Percentiles rank a stretch among this genome's conserved stretches.
Conservation (phyloP, 1,140 invertebrate species). For the Panagrolaimus sp. region DNA sequence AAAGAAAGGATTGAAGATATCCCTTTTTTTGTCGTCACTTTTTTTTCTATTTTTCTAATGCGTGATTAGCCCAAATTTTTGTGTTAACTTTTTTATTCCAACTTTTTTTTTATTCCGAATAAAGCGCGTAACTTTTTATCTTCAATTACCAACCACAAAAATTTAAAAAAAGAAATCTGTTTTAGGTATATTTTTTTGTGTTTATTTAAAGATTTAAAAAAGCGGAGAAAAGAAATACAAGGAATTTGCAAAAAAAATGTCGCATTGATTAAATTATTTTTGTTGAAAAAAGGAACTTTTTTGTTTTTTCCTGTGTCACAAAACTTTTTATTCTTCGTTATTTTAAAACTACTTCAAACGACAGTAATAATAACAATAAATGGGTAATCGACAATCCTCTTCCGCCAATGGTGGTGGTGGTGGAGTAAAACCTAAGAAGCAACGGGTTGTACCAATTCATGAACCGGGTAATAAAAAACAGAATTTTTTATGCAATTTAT, state of each 20-base stretch:
- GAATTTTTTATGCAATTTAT: conserved; percentile 40
- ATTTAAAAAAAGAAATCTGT: too few species aligned
- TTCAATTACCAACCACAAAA: conserved; percentile 7
- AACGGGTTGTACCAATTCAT: conserved; percentile 24
- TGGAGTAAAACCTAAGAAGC: conserved; percentile 17
- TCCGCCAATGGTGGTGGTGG: not conserved
- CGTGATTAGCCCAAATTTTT: too few species aligned
- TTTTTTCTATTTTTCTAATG: too few species aligned
- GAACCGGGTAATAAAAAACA: conserved; percentile 27
- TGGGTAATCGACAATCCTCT: conserved; percentile 8
- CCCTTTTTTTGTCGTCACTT: too few species aligned
- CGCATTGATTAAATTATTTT: not conserved
- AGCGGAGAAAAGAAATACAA: not conserved
- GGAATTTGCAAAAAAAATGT: not conserved
- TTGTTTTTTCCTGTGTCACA: not conserved
- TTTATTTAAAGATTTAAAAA: conserved; percentile 1
- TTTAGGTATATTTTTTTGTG: not conserved
- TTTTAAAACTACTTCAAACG: not conserved
- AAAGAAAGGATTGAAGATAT: too few species aligned
- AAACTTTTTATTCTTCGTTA: not conserved
- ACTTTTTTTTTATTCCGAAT: not conserved
- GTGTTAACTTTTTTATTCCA: not conserved
- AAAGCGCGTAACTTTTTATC: not conserved
- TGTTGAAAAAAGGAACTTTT: not conserved
- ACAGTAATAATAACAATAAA: not conserved